Percentiles rank a stretch among this genome's conserved stretches.
Conservation (phyloP, 2,797 vertebrate species). For the Sus cebifrons region DNA sequence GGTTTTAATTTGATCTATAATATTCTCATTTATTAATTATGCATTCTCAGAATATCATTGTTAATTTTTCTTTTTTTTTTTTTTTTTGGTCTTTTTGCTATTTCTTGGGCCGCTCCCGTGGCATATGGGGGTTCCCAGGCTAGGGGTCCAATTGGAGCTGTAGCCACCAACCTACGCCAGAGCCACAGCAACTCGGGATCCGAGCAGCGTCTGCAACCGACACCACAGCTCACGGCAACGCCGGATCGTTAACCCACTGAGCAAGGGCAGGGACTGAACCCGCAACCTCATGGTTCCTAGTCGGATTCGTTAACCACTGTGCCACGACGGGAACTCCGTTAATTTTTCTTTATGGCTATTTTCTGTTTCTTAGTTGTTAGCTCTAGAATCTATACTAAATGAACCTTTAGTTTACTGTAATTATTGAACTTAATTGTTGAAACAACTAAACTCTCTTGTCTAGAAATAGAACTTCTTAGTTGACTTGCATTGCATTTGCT, state of each 20-base stretch:
- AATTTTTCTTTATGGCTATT: slow-evolving; percentile 45
- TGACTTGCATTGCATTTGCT: slow-evolving; percentile 46
- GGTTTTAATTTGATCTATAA: slow-evolving; percentile 43
- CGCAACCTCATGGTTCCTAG: no score
- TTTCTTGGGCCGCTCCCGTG: no score
- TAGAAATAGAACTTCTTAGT: slow-evolving; percentile 45
- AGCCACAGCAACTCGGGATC: no score
- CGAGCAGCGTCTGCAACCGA: no score
- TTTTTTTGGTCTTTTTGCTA: no score
- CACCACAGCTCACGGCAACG: no score
- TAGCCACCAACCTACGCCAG: no score
- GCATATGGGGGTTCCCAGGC: no score
- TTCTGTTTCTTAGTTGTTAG: slow-evolving; percentile 60
- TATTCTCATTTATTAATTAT: slow-evolving; percentile 59
- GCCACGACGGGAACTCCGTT: background rate
- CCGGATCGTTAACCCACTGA: no score
- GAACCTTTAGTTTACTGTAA: background rate
- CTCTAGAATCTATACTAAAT: slow-evolving; percentile 53
- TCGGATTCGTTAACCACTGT: no score
- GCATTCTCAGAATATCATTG: slow-evolving; percentile 50
- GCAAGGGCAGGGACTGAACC: no score
- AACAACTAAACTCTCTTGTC: slow-evolving; percentile 56
- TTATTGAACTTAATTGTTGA: slow-evolving; percentile 53
- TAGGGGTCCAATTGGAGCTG: no score
- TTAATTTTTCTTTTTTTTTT: slow-evolving; percentile 46